These are phyloP conservation scores for Cairina moschata DNA, from an alignment of 2,113 vertebrate species.

Conservation along the genomic window DNA sequence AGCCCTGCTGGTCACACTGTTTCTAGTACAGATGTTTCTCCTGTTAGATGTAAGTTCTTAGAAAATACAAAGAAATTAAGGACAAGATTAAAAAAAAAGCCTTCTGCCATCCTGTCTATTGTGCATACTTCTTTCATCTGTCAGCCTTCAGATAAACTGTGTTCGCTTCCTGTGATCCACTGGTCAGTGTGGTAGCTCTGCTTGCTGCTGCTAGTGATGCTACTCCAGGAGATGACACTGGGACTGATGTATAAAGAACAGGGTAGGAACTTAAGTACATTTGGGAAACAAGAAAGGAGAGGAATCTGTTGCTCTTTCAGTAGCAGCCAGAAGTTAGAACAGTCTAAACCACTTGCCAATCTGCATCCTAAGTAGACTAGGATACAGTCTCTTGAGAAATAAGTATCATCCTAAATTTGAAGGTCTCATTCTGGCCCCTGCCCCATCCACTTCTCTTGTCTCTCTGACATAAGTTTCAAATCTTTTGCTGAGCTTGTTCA, in stretches of 20 bases:
- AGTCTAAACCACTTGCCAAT: not conserved
- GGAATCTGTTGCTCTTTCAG: not conserved
- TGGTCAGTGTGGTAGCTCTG: not conserved
- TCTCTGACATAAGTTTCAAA: not conserved
- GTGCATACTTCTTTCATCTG: not conserved
- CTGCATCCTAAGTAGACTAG: not conserved
- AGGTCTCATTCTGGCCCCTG: not conserved
- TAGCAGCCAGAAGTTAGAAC: not conserved
- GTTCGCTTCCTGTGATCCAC: not conserved
- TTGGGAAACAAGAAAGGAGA: not conserved
- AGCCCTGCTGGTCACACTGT: no score
- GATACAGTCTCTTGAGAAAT: not conserved
- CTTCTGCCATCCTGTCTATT: not conserved
- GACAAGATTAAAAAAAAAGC: no score
- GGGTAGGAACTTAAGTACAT: not conserved
- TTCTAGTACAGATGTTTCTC: not conserved
- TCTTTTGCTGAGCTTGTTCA: not conserved
- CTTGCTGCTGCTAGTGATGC: not conserved
- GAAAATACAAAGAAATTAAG: no score
- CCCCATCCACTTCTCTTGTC: not conserved
- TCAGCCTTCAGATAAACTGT: not conserved
- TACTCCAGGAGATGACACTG: not conserved
- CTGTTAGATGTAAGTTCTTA: no score
- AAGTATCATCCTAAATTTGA: not conserved
- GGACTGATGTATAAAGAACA: rapidly evolving